phyloP scores from a whole-genome alignment of 2,888 invertebrate genomes.

The Cryptophagus acutangulus region DNA sequence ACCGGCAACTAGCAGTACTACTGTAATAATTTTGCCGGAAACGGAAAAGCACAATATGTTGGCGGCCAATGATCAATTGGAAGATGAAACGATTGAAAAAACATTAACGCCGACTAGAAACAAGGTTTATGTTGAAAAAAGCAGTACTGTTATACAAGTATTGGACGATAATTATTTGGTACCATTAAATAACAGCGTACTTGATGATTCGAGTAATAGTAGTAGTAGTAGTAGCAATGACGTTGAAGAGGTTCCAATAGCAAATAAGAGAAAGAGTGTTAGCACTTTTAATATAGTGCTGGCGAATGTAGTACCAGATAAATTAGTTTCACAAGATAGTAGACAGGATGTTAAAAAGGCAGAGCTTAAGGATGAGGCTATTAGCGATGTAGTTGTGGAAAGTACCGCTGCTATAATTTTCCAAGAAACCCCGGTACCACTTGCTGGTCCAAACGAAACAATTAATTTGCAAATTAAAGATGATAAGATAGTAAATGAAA shows the following conservation, averaged over 20 bases:
- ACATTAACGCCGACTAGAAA: conserved; percentile 12
- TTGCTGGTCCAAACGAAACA: no score
- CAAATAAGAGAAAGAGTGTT: conserved; percentile 22
- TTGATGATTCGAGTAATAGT: conserved; percentile 23
- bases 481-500: no score
- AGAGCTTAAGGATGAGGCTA: conserved; percentile 4
- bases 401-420: no score
- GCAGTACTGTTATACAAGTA: conserved; percentile 45
- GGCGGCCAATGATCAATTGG: conserved; percentile 11
- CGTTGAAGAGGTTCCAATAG: no score
- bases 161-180: conserved; percentile 31
- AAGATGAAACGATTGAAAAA: conserved; percentile 15
- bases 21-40: no score
- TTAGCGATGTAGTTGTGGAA: conserved; percentile 1
- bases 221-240: conserved; percentile 31
- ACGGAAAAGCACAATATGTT: conserved; percentile 24
- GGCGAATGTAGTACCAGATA: not conserved
- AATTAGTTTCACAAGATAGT: no score
- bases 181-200: conserved; percentile 16
- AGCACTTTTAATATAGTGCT: conserved; percentile 29
- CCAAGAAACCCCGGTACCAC: no score
- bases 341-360: no score
- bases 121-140: conserved; percentile 44
- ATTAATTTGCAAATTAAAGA: no score
- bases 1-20: no score